These are phyloP conservation scores for Crypturellus undulatus DNA, from an alignment of 2,113 vertebrate species.

Conservation along the genomic window DNA sequence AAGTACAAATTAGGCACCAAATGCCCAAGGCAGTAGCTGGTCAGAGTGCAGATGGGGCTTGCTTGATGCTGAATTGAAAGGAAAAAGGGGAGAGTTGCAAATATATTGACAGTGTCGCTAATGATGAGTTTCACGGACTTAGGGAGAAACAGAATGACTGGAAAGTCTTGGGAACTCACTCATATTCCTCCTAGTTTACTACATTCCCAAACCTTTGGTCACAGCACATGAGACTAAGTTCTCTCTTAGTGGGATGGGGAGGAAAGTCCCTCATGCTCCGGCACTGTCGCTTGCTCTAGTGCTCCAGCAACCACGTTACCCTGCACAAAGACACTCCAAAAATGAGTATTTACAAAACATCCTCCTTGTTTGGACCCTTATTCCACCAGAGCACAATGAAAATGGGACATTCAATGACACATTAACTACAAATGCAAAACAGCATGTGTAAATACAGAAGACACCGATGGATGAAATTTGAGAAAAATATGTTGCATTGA, in stretches of 20 bases:
- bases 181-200: fast-evolving
- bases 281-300: neutral
- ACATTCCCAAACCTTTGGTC: fast-evolving
- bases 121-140: neutral
- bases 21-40: fast-evolving
- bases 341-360: neutral
- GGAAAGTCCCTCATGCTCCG: neutral
- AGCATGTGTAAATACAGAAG: neutral
- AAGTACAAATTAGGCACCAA: fast-evolving
- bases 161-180: neutral
- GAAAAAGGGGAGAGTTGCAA: neutral
- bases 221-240: neutral
- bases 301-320: fast-evolving
- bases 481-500: neutral
- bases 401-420: constrained; percentile 2
- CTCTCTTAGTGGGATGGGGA: fast-evolving
- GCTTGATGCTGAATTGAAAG: neutral
- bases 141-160: neutral
- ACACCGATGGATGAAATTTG: neutral
- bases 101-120: neutral
- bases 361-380: neutral
- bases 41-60: fast-evolving
- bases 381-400: neutral
- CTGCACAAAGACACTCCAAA: neutral
- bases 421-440: neutral